Percentiles rank a stretch among this genome's conserved stretches.
phyloP scores from a whole-genome alignment of 2,888 invertebrate genomes.

The Diogma glabrata region DNA sequence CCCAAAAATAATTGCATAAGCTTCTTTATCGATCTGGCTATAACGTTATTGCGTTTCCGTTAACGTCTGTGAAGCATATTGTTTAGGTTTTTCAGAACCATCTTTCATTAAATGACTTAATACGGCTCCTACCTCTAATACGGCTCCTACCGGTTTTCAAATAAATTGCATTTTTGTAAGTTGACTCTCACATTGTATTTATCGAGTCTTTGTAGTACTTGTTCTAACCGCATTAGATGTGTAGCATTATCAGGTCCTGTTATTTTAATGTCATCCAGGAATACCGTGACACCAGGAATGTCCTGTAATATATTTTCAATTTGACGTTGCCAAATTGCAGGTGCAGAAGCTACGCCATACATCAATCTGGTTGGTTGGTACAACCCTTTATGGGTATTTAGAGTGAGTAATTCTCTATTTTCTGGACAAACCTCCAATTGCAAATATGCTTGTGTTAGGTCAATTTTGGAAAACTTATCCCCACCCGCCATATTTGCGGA shows the following conservation, averaged over 20 bases:
- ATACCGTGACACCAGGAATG: conserved; percentile 23
- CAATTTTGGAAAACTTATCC: conserved; percentile 23
- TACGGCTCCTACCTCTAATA: conserved; percentile 25
- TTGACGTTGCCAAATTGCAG: conserved; percentile 25
- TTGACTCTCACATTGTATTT: conserved; percentile 23
- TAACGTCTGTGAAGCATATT: conserved; percentile 28
- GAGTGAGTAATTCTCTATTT: conserved; percentile 24
- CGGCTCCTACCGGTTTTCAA: conserved; percentile 22
- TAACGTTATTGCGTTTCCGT: conserved; percentile 23
- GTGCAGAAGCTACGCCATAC: conserved; percentile 27
- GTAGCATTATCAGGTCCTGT: conserved; percentile 20
- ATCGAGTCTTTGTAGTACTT: conserved; percentile 20
- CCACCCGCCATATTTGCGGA: conserved; percentile 21
- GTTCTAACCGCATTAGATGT: conserved; percentile 21
- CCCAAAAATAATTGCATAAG: conserved; percentile 28
- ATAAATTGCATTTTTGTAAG: conserved; percentile 23
- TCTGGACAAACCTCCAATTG: conserved; percentile 27
- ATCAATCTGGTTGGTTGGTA: conserved; percentile 25
- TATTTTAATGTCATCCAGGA: conserved; percentile 23
- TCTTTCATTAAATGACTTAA: conserved; percentile 26
- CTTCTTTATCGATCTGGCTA: conserved; percentile 24
- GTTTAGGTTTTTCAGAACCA: conserved; percentile 28
- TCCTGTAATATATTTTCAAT: conserved; percentile 23
- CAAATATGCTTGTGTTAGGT: conserved; percentile 27
- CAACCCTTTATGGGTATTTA: conserved; percentile 28